Percentiles rank a stretch among this genome's conserved stretches.
These are phyloP conservation scores for Sander lucioperca DNA, from an alignment of 2,113 vertebrate species.

Conservation along the genomic window DNA sequence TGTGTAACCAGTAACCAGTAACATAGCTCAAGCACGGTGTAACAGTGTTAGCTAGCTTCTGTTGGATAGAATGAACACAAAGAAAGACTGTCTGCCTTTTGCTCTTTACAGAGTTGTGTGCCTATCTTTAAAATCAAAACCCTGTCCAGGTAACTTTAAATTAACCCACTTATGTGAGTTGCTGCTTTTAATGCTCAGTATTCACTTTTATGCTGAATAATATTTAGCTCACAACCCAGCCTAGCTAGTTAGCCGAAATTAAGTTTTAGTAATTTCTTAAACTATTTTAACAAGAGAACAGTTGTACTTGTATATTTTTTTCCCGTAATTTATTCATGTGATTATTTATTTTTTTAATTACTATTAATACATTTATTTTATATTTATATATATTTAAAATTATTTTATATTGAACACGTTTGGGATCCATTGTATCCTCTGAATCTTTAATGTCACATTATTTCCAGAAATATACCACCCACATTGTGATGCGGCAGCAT, in stretches of 20 bases:
- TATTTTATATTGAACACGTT: background rate
- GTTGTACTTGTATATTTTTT: background rate
- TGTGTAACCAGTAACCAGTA: no score
- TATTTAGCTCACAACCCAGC: background rate
- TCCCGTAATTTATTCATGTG: background rate
- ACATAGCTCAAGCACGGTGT: no score
- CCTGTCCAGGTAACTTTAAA: background rate
- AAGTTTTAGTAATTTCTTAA: background rate
- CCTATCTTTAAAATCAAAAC: background rate
- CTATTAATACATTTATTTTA: background rate
- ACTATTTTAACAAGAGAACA: background rate
- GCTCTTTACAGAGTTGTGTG: background rate
- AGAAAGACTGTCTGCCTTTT: background rate
- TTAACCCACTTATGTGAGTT: background rate
- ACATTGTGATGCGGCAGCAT: constrained; percentile 20
- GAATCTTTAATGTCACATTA: background rate
- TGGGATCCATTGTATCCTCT: background rate
- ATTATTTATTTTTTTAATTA: background rate
- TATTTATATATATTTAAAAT: no score
- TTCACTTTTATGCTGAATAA: background rate
- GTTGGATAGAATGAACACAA: background rate
- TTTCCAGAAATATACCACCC: constrained; percentile 1
- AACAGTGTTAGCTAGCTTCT: background rate
- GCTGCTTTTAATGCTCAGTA: background rate
- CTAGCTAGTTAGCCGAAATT: background rate